Base-by-base conservation (phyloP, 2,888 invertebrate species). In the Dinocampus coccinellae region DNA sequence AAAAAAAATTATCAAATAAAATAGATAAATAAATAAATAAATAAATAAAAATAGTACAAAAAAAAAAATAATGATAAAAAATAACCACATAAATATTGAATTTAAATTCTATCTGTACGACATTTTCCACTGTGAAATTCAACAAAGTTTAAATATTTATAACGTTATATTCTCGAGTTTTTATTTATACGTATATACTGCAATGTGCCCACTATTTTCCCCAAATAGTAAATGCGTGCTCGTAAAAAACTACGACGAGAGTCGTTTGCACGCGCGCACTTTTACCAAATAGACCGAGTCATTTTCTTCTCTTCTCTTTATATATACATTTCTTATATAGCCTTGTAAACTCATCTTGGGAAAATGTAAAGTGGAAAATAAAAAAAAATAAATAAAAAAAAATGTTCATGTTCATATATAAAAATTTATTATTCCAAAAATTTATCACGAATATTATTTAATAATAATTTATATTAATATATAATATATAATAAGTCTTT, bases 281-380 rank as follows among this genome's bases (percentile, higher is more conserved):
- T 39, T 57, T 57, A 11, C 53, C 3, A 55, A 11, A n/a, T n/a
- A 1, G 33, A 22, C 66, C 53, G 66, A 62, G 62, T 67, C 67
- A 67, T 62, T 33, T 24, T 26, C 57, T 16, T 62, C 52, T 24
- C 61, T 53, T 47, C 66, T 66, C 39, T n/a, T n/a, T n/a, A n/a
- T n/a, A 39, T 39, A 39, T n/a, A 39, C 39, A 39, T 39, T 39
- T 39, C 39, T 39, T 39, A 39, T 71, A 66, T 66, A 58, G 57
- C 62, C 65, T 63, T 64, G 73, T 70, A 70, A 73, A 72, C 62
- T 68, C 70, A 64, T 74, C 73, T 20, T 61, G 26, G 67, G n/a
- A 57, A 64, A 75, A 73, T 73, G 26, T 70, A n/a, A 66, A 66
- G 33, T 22, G 29, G 47, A 16, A 47, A n/a, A 42, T 55, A 58